Conservation (phyloP, 2,888 invertebrate genomes). For the Lasioglossum lativentre region DNA sequence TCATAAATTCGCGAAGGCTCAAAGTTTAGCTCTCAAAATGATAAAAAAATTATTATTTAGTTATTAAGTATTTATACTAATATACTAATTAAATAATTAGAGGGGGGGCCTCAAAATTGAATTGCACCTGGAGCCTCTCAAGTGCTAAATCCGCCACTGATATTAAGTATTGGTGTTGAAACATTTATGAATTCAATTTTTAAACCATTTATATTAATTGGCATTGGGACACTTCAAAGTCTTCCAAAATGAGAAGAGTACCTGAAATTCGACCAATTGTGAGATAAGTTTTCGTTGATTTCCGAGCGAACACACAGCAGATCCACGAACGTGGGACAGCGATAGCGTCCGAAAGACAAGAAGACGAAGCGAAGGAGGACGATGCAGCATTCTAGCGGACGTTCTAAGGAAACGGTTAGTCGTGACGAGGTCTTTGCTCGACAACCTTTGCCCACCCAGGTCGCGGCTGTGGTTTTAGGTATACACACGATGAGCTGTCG, state of each 20-base stretch:
- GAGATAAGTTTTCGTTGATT: not conserved
- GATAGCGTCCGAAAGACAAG: not conserved
- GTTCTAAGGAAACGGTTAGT: conserved; percentile 51
- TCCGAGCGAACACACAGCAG: not conserved
- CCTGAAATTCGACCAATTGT: not conserved
- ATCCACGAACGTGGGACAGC: not conserved
- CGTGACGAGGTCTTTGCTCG: conserved; percentile 66
- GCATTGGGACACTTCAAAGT: no score
- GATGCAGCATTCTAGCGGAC: conserved; percentile 28
- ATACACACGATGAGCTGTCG: conserved; percentile 57
- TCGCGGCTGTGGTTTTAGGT: conserved; percentile 61
- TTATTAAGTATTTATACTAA: no score
- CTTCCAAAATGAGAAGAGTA: not conserved
- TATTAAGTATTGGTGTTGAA: no score
- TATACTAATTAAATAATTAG: no score
- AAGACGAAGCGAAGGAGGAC: conserved; percentile 1
- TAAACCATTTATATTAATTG: no score
- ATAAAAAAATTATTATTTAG: no score
- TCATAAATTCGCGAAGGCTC: no score
- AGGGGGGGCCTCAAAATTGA: no score
- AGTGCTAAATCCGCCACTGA: no score
- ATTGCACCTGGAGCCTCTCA: no score
- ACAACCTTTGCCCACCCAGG: conserved; percentile 68
- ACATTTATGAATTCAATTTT: no score
- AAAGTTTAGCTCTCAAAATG: no score